phyloP scores from a whole-genome alignment of 2,888 invertebrate species.

The Allolobophora icterica region DNA sequence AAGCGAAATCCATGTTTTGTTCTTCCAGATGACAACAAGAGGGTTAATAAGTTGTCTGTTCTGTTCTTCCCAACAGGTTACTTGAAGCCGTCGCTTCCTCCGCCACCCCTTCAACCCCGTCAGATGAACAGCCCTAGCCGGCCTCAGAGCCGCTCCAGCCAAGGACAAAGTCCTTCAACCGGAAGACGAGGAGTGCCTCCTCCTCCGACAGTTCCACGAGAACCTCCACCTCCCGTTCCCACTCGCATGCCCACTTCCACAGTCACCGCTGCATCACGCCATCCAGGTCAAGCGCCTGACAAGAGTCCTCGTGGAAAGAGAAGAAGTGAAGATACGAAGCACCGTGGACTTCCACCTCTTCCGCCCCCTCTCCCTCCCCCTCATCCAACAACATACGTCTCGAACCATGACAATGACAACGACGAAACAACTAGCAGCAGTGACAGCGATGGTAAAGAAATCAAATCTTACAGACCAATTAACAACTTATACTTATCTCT shows the following conservation, averaged over 20 bases:
- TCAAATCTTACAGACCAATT: too few species aligned
- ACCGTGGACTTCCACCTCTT: not conserved
- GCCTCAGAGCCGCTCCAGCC: not conserved
- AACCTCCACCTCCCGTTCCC: not conserved
- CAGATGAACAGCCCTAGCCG: not conserved
- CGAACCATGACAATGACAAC: not conserved
- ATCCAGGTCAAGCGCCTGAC: not conserved
- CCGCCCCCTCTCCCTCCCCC: not conserved
- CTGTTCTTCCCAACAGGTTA: not conserved
- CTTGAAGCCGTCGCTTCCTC: not conserved
- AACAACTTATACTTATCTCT: too few species aligned
- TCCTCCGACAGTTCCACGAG: not conserved
- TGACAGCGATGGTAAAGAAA: slow-evolving; percentile 19
- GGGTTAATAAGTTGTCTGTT: too few species aligned
- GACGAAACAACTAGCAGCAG: not conserved
- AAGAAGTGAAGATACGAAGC: not conserved
- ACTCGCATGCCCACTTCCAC: not conserved
- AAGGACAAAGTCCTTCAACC: slow-evolving; percentile 9
- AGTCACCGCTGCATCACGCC: not conserved
- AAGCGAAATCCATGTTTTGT: too few species aligned
- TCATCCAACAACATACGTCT: not conserved
- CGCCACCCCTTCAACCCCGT: not conserved
- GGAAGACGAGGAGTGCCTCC: not conserved
- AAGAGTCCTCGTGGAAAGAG: not conserved
- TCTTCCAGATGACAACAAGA: too few species aligned